Conservation (phyloP, 2,113 vertebrate genomes). For the Mungos mungo region DNA sequence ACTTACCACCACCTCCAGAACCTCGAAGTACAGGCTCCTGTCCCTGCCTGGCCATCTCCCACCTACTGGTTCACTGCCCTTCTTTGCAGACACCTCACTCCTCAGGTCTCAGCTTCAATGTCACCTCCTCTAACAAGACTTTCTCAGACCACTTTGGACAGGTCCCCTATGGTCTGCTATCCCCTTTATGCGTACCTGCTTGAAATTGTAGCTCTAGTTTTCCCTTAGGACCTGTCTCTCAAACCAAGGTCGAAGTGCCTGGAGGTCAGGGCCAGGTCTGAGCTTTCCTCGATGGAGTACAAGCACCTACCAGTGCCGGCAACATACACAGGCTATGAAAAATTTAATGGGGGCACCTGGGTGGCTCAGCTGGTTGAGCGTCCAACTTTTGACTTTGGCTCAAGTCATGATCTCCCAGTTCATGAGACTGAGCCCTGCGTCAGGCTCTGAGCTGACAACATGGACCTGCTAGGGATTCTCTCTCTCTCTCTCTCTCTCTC, state of each 20-base stretch:
- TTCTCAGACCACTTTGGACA: not conserved
- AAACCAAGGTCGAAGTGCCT: not conserved
- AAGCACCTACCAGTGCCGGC: not conserved
- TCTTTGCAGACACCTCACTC: not conserved
- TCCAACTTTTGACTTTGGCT: no score
- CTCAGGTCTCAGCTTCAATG: not conserved
- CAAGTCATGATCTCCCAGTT: no score
- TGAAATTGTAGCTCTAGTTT: not conserved
- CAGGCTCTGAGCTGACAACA: no score
- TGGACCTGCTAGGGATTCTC: no score
- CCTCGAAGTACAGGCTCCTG: rapidly evolving
- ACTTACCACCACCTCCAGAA: not conserved
- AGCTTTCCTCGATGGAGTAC: not conserved
- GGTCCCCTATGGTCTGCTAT: not conserved
- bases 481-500: no score
- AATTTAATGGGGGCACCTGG: no score
- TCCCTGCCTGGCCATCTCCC: not conserved
- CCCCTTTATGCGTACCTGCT: not conserved
- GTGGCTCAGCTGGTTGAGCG: no score
- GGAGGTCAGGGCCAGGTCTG: not conserved
- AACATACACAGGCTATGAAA: not conserved
- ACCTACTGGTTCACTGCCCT: not conserved
- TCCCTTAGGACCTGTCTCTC: not conserved
- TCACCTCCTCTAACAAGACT: not conserved
- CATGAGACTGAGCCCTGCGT: no score